Percentiles rank a stretch among this genome's conserved stretches.
These are phyloP conservation scores for Laupala kohalensis DNA, from an alignment of 1,140 invertebrate genomes.

Conservation along the genomic window DNA sequence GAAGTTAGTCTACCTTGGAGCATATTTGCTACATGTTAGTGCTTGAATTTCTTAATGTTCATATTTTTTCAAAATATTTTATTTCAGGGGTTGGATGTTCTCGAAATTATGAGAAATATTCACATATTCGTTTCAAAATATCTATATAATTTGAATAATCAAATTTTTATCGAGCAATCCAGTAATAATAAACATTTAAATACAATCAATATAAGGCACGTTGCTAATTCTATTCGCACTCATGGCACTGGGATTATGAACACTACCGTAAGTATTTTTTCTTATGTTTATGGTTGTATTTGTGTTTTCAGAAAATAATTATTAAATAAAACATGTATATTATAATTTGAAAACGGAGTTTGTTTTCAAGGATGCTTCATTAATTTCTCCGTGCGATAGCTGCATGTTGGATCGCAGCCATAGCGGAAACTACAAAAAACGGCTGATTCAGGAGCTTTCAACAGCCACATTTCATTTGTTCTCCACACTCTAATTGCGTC, in stretches of 20 bases:
- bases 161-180: slow-evolving; percentile 86
- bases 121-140: slow-evolving; percentile 90
- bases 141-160: slow-evolving; percentile 93
- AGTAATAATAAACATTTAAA: slow-evolving; percentile 92
- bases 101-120: slow-evolving; percentile 96
- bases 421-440: no score
- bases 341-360: neutral
- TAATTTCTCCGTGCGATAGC: no score
- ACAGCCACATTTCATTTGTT: no score
- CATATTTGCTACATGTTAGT: neutral
- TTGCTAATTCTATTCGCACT: slow-evolving; percentile 94
- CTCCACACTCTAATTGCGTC: no score
- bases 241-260: slow-evolving; percentile 97
- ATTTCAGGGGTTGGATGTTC: slow-evolving; percentile 77
- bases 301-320: neutral
- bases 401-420: no score
- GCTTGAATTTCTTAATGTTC: no score
- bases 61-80: slow-evolving; percentile 3
- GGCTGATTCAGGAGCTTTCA: no score
- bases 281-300: neutral
- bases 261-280: slow-evolving; percentile 54
- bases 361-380: no score
- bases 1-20: neutral
- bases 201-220: slow-evolving; percentile 88
- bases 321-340: neutral